Conservation (phyloP, 2,888 invertebrate genomes). For the Griposia aprilina region DNA sequence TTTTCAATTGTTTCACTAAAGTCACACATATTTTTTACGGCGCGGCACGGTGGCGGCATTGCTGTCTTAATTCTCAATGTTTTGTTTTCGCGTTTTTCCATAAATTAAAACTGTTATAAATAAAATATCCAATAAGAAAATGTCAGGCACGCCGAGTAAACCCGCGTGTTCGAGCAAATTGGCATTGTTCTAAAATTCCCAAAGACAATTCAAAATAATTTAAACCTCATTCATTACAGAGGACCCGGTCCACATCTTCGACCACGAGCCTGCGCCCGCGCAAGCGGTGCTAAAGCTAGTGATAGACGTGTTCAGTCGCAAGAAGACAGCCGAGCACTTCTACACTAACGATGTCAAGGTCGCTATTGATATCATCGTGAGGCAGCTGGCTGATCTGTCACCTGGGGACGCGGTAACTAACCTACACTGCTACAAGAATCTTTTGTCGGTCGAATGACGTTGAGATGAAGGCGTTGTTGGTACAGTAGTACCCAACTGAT, state of each 20-base stretch:
- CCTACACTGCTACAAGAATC: neutral
- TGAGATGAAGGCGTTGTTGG: neutral
- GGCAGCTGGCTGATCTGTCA: constrained; percentile 97
- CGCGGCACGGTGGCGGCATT: neutral
- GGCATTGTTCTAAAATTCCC: neutral
- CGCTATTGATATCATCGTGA: constrained; percentile 97
- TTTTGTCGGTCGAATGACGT: neutral
- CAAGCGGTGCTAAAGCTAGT: constrained; percentile 97
- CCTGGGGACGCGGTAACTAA: constrained; percentile 94
- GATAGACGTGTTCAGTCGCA: constrained; percentile 95
- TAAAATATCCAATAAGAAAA: neutral
- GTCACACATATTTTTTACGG: neutral
- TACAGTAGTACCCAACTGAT: too few species aligned
- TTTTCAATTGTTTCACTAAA: neutral
- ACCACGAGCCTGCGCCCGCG: constrained; percentile 94
- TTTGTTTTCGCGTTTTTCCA: neutral
- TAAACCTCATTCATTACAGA: constrained; percentile 88
- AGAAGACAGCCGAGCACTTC: constrained; percentile 95
- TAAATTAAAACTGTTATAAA: neutral
- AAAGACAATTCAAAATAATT: neutral
- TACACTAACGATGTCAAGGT: constrained; percentile 99
- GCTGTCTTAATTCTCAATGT: neutral
- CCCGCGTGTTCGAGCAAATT: neutral
- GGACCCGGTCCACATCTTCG: constrained; percentile 96
- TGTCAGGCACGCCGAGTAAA: neutral